Evolutionary conservation across 2,797 vertebrate genomes (phyloP), one percentile per base, ranked within the genome.

Genomic region (Gymnothorax javanicus): DNA sequence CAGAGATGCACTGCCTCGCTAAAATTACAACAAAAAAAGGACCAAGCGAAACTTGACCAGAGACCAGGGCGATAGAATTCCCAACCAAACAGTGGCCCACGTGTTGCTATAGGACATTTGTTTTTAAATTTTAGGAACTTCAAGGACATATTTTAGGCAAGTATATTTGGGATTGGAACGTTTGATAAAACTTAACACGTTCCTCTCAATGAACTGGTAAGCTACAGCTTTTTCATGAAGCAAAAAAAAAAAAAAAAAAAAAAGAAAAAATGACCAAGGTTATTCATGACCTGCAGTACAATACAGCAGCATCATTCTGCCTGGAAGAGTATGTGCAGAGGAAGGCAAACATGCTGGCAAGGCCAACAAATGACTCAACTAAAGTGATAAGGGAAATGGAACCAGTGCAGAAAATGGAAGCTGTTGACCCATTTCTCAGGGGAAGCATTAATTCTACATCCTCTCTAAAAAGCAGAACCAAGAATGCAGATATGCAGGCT

Each of bases 1-100:
- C n/a, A 64, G 82, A 92, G 90, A 91, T 71, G 82, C 85, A 23
- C 88, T 87, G 73, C 71, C 91, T 89, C 89, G 54, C 93, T 94
- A 92, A 88, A 90, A 91, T 95, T 93, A 94, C 91, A 84, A 60
- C 91, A 89, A 91, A 94, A 92, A 93, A 90, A 93, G 89, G 87
- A 85, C 79, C 84, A 82, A 67, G 43, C 87, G 91, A 93, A 94
- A 94, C 85, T 54, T 69, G 90, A 94, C 90, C 88, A 20, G 85
- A 81, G 86, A 89, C 90, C 73, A 91, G 86, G 88, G 86, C 86
- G 90, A 89, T 89, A 87, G 82, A 43, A 56, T 77, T 82, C 62
- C 56, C 52, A 75, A 73, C 73, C 9, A 64, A 50, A 27, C n/a
- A 82, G 52, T 62, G 60, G 82, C 81, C 33, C 58, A 54, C 52